phyloP scores from a whole-genome alignment of 2,797 vertebrate genomes.

The Myotis planiceps region DNA sequence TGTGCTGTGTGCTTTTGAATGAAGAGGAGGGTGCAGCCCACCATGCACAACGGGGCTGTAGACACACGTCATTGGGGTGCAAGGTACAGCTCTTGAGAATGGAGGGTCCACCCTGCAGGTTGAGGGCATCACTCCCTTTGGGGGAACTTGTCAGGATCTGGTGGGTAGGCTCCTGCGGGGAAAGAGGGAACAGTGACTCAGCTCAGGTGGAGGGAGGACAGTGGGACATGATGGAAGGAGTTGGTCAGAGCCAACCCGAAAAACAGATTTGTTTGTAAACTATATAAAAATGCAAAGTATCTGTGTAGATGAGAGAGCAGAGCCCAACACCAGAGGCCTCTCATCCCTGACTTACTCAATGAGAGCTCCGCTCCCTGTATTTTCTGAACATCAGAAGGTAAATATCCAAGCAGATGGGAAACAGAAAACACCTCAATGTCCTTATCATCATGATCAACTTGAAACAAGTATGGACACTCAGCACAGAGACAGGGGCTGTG shows the following conservation, averaged over 20 bases:
- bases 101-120: background rate
- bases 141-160: background rate
- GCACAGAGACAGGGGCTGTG: accelerated
- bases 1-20: background rate
- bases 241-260: accelerated
- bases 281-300: background rate
- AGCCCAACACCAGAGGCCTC: accelerated
- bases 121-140: background rate
- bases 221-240: background rate
- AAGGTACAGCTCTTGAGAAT: background rate
- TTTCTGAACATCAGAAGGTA: background rate
- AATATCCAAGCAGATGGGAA: background rate
- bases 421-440: no score
- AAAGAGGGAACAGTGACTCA: background rate
- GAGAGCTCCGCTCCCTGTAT: accelerated
- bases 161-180: accelerated
- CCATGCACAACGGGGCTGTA: background rate
- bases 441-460: background rate
- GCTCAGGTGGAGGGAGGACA: background rate
- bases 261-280: background rate
- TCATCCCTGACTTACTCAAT: no score
- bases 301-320: background rate
- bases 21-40: background rate
- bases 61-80: background rate
- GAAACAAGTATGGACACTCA: no score